Evolutionary conservation across 2,113 vertebrate genomes (phyloP), one percentile per base, ranked within the genome.

Genomic region (Cricetomys ansorgei): DNA sequence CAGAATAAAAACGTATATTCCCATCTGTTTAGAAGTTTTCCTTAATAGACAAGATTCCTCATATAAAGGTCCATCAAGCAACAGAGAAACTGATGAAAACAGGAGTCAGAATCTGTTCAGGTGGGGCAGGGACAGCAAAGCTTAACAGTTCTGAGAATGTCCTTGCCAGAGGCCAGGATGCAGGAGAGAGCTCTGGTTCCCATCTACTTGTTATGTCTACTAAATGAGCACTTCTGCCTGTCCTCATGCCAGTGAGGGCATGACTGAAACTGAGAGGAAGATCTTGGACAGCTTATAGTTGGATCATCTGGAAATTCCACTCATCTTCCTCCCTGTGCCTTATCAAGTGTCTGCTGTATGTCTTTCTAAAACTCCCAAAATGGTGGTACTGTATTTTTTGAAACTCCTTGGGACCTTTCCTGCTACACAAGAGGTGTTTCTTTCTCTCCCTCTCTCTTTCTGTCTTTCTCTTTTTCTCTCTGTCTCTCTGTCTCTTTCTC

Each of bases 191-290:
- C 3, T 3, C 27, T 45, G 40, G 15, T 45, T 45, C 57, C 59
- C 59, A 19, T 45, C 45, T 45, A 7, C 16, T 64, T 85, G 27
- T 5, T 65, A 11, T 2, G 8, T 31, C 59, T 64, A 45, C 40
- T 34, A 65, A 64, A 43, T 45, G 8, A 84, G 2, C 13, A 65
- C 2, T 40, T 48, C 40, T 31, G 40, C 9, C 43, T 21, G 9
- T 34, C 5, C 40, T 34, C 62, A 34, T 65, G 17, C 6, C 19
- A 1, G 2, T 34, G 27, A 48, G 5, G 43, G 5, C 1, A 0
- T 31, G 29, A 7, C 62, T 48, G 7, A 34, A 45, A 31, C n/a
- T 83, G 15, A 45, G 43, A 31, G n/a, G n/a, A 84, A 15, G 7
- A 81, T 27, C n/a, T 25, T 31, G n/a, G 9, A 64, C 27, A 64